A percentile compares a stretch with the other conserved stretches of the same genome.
Evolutionary conservation across 2,797 vertebrate species (phyloP).

Genomic region (Aeoliscus strigatus): DNA sequence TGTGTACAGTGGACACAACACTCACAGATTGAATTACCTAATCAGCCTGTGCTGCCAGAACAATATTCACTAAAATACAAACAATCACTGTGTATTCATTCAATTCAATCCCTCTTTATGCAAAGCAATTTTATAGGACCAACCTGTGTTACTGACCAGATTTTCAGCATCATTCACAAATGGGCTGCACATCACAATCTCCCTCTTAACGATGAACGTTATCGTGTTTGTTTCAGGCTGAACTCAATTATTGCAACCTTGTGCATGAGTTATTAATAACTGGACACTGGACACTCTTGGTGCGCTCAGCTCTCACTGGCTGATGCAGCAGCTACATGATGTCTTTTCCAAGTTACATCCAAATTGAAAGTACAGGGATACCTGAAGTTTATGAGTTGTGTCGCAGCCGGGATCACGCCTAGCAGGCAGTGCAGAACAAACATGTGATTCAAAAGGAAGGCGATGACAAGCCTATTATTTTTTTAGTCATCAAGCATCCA

Average conservation of each 20-base stretch:
- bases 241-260: conserved; percentile 37
- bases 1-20: too few species aligned
- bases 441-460: conserved; percentile 47
- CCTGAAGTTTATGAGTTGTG: conserved; percentile 59
- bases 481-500: conserved; percentile 53
- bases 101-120: conserved; percentile 18
- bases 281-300: conserved; percentile 11
- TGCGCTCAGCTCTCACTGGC: conserved; percentile 19
- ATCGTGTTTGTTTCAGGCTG: conserved; percentile 25
- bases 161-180: conserved; percentile 13
- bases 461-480: conserved; percentile 52
- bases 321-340: conserved; percentile 31
- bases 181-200: conserved; percentile 11
- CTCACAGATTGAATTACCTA: conserved; percentile 6
- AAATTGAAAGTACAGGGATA: conserved; percentile 41
- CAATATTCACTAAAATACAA: conserved; percentile 12
- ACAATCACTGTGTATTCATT: conserved; percentile 23
- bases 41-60: conserved; percentile 6
- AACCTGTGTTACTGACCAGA: conserved; percentile 11
- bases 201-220: conserved; percentile 12
- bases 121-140: conserved; percentile 12
- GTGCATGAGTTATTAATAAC: conserved; percentile 62
- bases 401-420: conserved; percentile 52
- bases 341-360: conserved; percentile 34
- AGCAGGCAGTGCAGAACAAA: conserved; percentile 37